Percentiles rank a stretch among this genome's conserved stretches.
Evolutionary conservation across 2,888 invertebrate species (phyloP).

Genomic region (Minunthozetes semirufus): DNA sequence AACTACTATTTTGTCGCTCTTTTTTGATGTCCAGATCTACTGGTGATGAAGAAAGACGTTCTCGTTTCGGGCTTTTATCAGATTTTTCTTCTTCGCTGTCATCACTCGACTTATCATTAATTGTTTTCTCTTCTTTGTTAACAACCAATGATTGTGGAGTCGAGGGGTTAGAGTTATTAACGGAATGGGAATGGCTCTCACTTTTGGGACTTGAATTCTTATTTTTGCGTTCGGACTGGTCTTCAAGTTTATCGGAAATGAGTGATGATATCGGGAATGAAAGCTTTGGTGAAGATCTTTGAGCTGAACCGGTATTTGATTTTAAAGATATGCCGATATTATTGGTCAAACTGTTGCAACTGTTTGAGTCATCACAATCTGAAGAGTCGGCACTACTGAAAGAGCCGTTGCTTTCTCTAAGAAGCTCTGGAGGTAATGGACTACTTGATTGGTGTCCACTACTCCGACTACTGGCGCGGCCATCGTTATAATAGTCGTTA

Average conservation of each 20-base stretch:
- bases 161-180: constrained; percentile 14
- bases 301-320: neutral
- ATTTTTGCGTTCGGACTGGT: neutral
- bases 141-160: constrained; percentile 7
- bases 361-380: constrained; percentile 33
- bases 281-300: constrained; percentile 24
- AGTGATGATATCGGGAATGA: constrained; percentile 34
- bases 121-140: neutral
- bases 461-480: constrained; percentile 35
- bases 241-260: constrained; percentile 24
- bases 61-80: neutral
- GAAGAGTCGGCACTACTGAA: constrained; percentile 33
- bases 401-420: constrained; percentile 36
- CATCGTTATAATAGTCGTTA: neutral
- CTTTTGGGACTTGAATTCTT: constrained; percentile 26
- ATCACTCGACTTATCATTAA: constrained; percentile 15
- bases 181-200: constrained; percentile 17
- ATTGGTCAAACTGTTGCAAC: constrained; percentile 23
- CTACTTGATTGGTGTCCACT: constrained; percentile 33
- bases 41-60: constrained; percentile 9
- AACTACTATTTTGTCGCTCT: neutral
- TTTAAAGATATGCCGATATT: neutral
- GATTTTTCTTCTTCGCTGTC: constrained; percentile 2
- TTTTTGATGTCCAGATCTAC: constrained; percentile 24
- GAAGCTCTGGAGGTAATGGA: constrained; percentile 23